Evolutionary conservation across 2,888 invertebrate genomes (phyloP).

Genomic region (Therioaphis trifolii): DNA sequence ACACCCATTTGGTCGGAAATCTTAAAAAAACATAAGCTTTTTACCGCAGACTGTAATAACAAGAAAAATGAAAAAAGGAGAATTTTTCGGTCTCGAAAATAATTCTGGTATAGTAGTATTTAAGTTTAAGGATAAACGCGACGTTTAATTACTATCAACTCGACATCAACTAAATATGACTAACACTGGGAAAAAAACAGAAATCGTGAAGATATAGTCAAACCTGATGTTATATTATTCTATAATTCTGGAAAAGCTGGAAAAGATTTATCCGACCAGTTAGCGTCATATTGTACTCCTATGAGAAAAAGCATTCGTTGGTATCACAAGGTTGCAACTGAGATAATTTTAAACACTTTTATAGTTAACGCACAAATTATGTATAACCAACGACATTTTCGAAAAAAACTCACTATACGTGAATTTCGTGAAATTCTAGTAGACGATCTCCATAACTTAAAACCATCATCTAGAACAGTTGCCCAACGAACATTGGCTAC

Average conservation of each 20-base stretch:
- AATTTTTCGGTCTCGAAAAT: slow-evolving; percentile 15
- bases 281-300: slow-evolving; percentile 66
- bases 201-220: slow-evolving; percentile 29
- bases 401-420: slow-evolving; percentile 1
- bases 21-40: too few species aligned
- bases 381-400: too few species aligned
- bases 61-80: too few species aligned
- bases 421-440: slow-evolving; percentile 2
- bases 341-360: too few species aligned
- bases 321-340: too few species aligned
- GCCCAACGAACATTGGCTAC: too few species aligned
- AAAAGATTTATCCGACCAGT: slow-evolving; percentile 68
- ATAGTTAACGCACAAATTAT: too few species aligned
- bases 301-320: slow-evolving; percentile 68
- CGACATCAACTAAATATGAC: slow-evolving; percentile 9
- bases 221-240: slow-evolving; percentile 66
- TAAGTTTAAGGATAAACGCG: neutral
- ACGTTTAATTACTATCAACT: slow-evolving; percentile 17
- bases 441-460: neutral
- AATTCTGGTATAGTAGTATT: slow-evolving; percentile 1
- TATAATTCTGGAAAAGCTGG: slow-evolving; percentile 68
- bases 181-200: neutral
- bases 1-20: too few species aligned
- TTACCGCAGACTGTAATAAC: neutral
- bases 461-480: neutral